Evolutionary conservation across 2,113 vertebrate species (phyloP), one percentile per base, ranked within the genome.

Genomic region (Uria lomvia): DNA sequence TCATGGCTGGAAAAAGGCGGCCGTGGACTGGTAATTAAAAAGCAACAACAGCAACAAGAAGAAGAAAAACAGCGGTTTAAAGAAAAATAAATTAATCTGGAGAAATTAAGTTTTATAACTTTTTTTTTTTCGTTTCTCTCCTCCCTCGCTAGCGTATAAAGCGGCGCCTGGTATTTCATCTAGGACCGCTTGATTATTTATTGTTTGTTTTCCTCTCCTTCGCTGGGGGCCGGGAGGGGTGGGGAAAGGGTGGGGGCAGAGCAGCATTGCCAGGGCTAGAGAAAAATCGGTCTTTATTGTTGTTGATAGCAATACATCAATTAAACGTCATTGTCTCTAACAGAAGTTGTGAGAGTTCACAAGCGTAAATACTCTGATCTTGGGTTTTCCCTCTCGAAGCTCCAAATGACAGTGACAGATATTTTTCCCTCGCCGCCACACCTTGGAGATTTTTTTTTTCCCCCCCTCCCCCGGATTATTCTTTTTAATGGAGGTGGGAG

Each of bases 141-240:
- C 67, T 78, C 68, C 87, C 71, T 96, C 93, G 65, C 95, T 82
- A 88, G 71, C n/a, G 45, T 14, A 20, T 78, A 85, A 85, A 87
- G 80, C 65, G 80, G 86, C 49, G 73, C 73, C 91, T 91, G 27
- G 92, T 78, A 88, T 93, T 38, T 96, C 50, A 88, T 86, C 53
- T 65, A 32, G 94, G 76, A 76, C 74, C 92, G 83, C 86, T 77
- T 38, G 94, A 97, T 98, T 96, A 97, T 98, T 97, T 97, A 96
- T 98, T 98, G 97, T 98, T 97, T 98, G 96, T 98, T 98, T 98
- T 98, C 95, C 86, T 98, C 97, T 96, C 80, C 88, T 97, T 96
- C 40, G 72, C 85, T 78, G 92, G 92, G 94, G 94, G 91, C 94
- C 53, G 75, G 76, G 93, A 89, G 95, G 95, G 91, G 91, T 73